Conservation (phyloP, 2,888 invertebrate genomes). For the Agrotis exclamationis region DNA sequence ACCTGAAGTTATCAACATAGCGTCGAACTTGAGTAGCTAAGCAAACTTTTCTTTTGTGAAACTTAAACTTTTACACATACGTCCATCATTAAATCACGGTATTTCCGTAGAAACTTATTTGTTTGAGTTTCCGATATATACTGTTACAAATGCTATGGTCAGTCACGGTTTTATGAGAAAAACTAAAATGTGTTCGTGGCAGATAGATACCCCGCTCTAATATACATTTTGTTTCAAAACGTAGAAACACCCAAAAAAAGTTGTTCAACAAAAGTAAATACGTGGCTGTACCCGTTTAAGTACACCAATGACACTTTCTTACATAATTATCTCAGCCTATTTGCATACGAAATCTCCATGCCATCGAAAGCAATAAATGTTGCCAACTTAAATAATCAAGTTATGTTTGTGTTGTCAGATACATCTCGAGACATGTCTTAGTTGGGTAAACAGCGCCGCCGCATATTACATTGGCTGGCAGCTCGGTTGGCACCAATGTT, state of each 20-base stretch:
- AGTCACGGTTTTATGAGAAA: no score
- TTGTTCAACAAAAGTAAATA: no score
- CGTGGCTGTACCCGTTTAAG: no score
- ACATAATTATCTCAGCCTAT: slow-evolving; percentile 6
- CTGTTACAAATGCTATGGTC: no score
- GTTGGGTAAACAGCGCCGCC: slow-evolving; percentile 59
- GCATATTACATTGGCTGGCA: slow-evolving; percentile 54
- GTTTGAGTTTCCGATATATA: no score
- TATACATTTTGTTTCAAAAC: no score
- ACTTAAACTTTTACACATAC: background rate
- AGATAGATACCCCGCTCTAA: no score
- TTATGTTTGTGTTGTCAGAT: slow-evolving; percentile 61
- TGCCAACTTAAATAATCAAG: slow-evolving; percentile 65
- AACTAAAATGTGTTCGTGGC: no score
- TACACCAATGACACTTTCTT: background rate
- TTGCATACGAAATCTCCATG: slow-evolving; percentile 9
- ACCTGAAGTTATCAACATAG: background rate
- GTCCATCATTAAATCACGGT: no score
- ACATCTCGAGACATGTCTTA: slow-evolving; percentile 58
- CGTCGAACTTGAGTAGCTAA: background rate
- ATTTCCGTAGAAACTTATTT: no score
- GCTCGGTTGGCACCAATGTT: slow-evolving; percentile 53
- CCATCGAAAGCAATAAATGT: slow-evolving; percentile 52
- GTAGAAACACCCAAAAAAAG: no score
- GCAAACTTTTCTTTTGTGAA: background rate